Base-by-base conservation (phyloP, 2,888 invertebrate species). In the Sympetrum striolatum region DNA sequence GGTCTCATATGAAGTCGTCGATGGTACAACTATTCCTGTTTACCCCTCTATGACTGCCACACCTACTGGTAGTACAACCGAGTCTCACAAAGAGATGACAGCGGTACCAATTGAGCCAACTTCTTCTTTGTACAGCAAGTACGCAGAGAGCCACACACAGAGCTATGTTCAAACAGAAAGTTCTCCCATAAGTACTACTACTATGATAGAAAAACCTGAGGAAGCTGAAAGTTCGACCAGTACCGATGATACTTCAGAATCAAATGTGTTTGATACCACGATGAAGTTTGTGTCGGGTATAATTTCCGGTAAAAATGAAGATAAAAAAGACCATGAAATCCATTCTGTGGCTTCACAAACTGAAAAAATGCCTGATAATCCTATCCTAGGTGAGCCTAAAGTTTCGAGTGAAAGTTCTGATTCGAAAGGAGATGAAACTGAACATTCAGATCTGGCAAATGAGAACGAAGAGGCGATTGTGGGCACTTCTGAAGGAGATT, bases 11-110 rank as follows among this genome's bases (percentile, higher is more conserved):
- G 94, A 95, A 91, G 94, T 96, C 44, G 94, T 96, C 92, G 96
- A 97, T 93, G 97, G 96, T 22, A 97, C 97, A 18, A 96, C 95
- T 37, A 94, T 96, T 92, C 95, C 94, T 91, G 93, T 94, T 86
- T 79, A 91, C 44, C 58, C 90, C 12, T n/a, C 64, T 22, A 37
- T 31, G 15, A 37, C 60, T 35, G 86, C 60, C 18, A 86, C 86
- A 5, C 58, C 86, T 35, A 86, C 86, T 37, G 37, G 35, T n/a
- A 82, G 15, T 35, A n/a, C 60, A 18, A 58, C 22, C 37, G 86
- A 37, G 22, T 8, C 60, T 37, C n/a, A 5, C 10, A 64, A 35
- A n/a, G 58, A n/a, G 53, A 82, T 15, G 18, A 39, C n/a, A 31
- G n/a, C 3, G 35, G 58, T 64, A 37, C 37, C 86, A 10, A 60